Percentiles rank a stretch among this genome's conserved stretches.
These are phyloP conservation scores for Scortum barcoo DNA, from an alignment of 2,113 vertebrate species.

Conservation along the genomic window DNA sequence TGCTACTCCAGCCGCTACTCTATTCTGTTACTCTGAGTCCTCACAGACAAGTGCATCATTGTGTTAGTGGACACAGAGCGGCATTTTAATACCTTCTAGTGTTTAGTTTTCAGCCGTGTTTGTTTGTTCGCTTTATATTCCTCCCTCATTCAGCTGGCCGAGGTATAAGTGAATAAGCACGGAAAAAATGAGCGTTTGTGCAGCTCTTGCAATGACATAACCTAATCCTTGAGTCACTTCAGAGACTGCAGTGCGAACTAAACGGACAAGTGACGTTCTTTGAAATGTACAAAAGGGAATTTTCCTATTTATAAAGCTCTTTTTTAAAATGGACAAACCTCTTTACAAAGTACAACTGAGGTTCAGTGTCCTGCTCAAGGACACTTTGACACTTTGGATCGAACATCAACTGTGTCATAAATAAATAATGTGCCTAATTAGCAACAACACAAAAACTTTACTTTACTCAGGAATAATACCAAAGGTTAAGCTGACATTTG, in stretches of 20 bases:
- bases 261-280: neutral
- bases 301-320: neutral
- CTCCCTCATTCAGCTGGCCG: conserved; percentile 8
- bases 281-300: neutral
- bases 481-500: too few relatives aligned
- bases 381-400: neutral
- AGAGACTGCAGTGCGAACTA: neutral
- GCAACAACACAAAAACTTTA: too few relatives aligned
- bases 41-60: conserved; percentile 66
- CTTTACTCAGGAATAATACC: too few relatives aligned
- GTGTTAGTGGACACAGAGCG: conserved; percentile 59
- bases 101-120: conserved; percentile 65
- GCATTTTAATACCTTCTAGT: conserved; percentile 50
- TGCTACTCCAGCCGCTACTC: conserved; percentile 63
- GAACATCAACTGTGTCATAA: neutral
- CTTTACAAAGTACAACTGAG: neutral
- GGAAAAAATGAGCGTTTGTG: conserved; percentile 9
- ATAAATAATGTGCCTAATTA: too few relatives aligned
- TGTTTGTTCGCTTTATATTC: conserved; percentile 56
- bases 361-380: neutral
- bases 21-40: conserved; percentile 42
- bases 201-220: conserved; percentile 27
- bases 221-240: conserved; percentile 8
- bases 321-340: neutral
- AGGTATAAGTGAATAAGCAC: conserved; percentile 10